phyloP scores from a whole-genome alignment of 2,113 vertebrate species.

The Epinephelus moara region DNA sequence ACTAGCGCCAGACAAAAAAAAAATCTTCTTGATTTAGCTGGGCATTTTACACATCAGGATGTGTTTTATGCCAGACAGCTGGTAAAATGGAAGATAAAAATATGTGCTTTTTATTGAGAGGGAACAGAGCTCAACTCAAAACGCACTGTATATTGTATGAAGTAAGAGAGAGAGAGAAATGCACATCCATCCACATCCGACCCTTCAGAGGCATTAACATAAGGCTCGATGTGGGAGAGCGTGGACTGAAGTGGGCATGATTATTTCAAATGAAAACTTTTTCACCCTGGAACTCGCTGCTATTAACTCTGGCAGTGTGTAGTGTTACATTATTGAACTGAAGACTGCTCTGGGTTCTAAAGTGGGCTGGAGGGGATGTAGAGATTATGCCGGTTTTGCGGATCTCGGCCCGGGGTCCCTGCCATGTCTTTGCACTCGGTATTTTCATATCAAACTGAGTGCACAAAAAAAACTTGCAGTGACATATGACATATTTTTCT shows the following conservation, averaged over 20 bases:
- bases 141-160: conserved; percentile 59
- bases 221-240: conserved; percentile 40
- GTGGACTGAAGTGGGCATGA: conserved; percentile 59
- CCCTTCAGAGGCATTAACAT: conserved; percentile 53
- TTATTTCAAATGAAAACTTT: conserved; percentile 75
- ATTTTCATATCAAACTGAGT: conserved; percentile 62
- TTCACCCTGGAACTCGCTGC: conserved; percentile 59
- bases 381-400: conserved; percentile 55
- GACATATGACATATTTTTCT: conserved; percentile 41
- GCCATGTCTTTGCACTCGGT: conserved; percentile 35
- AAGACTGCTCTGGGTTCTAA: conserved; percentile 47
- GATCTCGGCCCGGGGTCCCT: conserved; percentile 40
- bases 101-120: conserved; percentile 32
- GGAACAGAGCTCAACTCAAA: conserved; percentile 31
- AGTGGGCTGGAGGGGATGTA: conserved; percentile 56
- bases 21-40: conserved; percentile 18
- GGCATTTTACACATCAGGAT: conserved; percentile 9
- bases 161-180: conserved; percentile 31
- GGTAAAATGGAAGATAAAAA: conserved; percentile 46
- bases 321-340: conserved; percentile 75
- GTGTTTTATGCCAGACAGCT: conserved; percentile 36
- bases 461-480: conserved; percentile 42
- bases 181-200: conserved; percentile 35
- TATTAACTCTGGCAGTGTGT: conserved; percentile 67
- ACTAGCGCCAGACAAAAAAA: conserved; percentile 3